phyloP scores from a whole-genome alignment of 37 sponge, comb jelly and placozoan genomes.

The Aphrocallistes beatrix region DNA sequence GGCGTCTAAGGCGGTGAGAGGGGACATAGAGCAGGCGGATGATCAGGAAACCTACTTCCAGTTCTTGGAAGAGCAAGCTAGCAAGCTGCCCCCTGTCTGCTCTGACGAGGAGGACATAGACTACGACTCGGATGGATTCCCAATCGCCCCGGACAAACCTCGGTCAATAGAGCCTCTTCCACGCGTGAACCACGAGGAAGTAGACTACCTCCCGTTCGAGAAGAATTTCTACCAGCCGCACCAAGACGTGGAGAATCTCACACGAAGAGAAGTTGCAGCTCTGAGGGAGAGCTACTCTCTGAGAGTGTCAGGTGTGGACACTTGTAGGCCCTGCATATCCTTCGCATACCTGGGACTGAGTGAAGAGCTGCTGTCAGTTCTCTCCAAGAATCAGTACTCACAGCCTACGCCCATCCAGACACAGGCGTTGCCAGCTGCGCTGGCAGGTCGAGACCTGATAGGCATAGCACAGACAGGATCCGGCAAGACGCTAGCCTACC shows the following conservation, averaged over 20 bases:
- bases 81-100: background rate
- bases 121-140: conserved; percentile 90
- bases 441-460: conserved; percentile 83
- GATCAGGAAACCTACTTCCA: conserved; percentile 55
- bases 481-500: conserved; percentile 85
- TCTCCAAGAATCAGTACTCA: conserved; percentile 77
- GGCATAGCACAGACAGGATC: conserved; percentile 96
- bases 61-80: background rate
- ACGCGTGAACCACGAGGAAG: conserved; percentile 68
- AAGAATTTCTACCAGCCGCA: conserved; percentile 81
- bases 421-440: conserved; percentile 50
- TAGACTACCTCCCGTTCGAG: conserved; percentile 68
- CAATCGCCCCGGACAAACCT: conserved; percentile 58
- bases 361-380: conserved; percentile 43
- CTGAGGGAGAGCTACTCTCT: conserved; percentile 65
- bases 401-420: conserved; percentile 87
- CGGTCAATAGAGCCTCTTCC: conserved; percentile 80
- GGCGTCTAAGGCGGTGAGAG: conserved; percentile 40
- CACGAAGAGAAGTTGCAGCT: conserved; percentile 36
- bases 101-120: conserved; percentile 68
- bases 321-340: conserved; percentile 69
- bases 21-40: conserved; percentile 91
- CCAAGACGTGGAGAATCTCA: conserved; percentile 39
- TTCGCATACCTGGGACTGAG: conserved; percentile 93
- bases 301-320: conserved; percentile 61